These are phyloP conservation scores for Macrophya annulata DNA, from an alignment of 2,888 invertebrate species.

Conservation along the genomic window DNA sequence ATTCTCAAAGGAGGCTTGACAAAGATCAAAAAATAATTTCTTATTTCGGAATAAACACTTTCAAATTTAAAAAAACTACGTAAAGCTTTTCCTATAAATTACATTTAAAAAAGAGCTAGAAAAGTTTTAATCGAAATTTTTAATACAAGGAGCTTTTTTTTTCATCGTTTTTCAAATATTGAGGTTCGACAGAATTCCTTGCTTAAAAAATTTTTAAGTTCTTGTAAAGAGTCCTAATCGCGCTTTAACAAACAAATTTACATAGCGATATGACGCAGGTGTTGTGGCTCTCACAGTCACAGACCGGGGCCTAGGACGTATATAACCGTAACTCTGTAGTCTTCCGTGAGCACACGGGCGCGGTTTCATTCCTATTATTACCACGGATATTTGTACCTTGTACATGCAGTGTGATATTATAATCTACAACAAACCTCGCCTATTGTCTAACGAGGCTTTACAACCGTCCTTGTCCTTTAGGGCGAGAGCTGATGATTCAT, in stretches of 20 bases:
- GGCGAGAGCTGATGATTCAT: neutral
- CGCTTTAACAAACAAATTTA: slow-evolving; percentile 38
- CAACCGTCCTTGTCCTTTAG: slow-evolving; percentile 31
- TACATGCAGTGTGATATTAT: slow-evolving; percentile 24
- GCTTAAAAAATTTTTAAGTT: no score
- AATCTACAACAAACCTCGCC: slow-evolving; percentile 29
- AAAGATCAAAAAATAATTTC: no score
- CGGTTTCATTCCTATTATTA: slow-evolving; percentile 13
- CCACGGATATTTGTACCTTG: neutral
- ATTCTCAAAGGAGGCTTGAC: neutral
- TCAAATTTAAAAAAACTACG: no score
- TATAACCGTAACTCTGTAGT: neutral
- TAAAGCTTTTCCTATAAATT: no score
- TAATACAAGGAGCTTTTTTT: no score
- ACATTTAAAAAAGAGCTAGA: no score
- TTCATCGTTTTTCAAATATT: no score
- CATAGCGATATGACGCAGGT: slow-evolving; percentile 38
- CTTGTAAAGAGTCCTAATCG: slow-evolving; percentile 18
- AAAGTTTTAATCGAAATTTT: no score
- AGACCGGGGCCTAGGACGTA: neutral
- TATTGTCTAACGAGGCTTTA: slow-evolving; percentile 25
- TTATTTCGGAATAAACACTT: no score
- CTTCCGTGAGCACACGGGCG: neutral
- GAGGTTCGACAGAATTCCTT: no score
- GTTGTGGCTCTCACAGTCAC: slow-evolving; percentile 35